Base-by-base conservation (phyloP, 2,113 vertebrate species). In the Vidua macroura region DNA sequence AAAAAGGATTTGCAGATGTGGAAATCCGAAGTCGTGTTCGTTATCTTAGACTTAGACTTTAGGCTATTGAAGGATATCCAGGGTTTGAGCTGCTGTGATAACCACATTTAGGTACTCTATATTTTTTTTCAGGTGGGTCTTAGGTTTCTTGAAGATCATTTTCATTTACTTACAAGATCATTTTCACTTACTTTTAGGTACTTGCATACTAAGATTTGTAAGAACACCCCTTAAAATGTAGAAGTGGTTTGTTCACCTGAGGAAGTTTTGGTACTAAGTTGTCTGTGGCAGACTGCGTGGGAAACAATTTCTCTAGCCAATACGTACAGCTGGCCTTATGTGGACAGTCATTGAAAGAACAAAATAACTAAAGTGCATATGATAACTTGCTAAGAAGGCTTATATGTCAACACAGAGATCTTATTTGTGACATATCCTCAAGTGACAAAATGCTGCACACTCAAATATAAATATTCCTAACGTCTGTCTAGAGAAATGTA, bases 1-100 rank as follows among this genome's bases (percentile, higher is more conserved):
- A 94, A 88, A 88, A 93, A 64, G 48, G 59, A 62, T 92, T 90
- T 95, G 83, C 48, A 91, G 94, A 90, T 48, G 37, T 62, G 90
- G 78, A 96, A 95, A 96, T 96, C 52, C 1, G 0, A 92, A 73
- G 43, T 62, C 79, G 35, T 64, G 43, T 75, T 94, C 1, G 0
- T 89, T 92, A 4, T 53, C 35, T 58, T 78, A 58, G 18, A 39
- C 66, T 53, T 55, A 81, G 44, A 20, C 39, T 72, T 31, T 15
- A 44, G 78, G 46, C 43, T 41, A 7, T 51, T 74, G 85, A 86
- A 41, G 35, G 64, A 35, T 84, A 43, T 23, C 41, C 44, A 51
- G 75, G 33, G 30, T 84, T 43, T 74, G 69, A 88, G 80, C 62
- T 76, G 59, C 35, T 51, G n/a, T 30, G 30, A 37, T 37, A 22